Base-by-base conservation (phyloP, 2,113 vertebrate species). In the Sarotherodon lohbergeri region DNA sequence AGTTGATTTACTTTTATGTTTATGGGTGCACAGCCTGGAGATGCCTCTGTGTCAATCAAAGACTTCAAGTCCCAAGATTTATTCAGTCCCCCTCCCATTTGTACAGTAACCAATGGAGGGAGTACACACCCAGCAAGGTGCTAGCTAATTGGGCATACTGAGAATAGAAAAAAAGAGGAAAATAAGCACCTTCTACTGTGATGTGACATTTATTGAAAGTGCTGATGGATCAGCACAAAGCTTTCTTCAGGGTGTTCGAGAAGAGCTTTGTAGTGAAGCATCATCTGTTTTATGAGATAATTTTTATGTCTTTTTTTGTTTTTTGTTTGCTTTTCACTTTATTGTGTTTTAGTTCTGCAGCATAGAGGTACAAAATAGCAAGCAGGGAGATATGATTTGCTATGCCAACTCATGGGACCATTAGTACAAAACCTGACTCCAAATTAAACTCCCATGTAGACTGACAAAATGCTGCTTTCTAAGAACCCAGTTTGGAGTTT, bases 71-170 rank as follows among this genome's bases (percentile, higher is more conserved):
- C 82, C 82, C 34, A 63, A 81, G 80, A 88, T 82, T 71, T 90
- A 91, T 91, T 92, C 88, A 79, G 48, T 52, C 79, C 81, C 39
- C 50, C 76, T 86, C 85, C 84, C 78, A 82, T 79, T 68, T 84
- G 73, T 86, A 83, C 63, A 84, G 80, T 89, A 91, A 85, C 90
- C 92, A 93, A 90, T 92, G 66, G 89, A 82, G 84, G 84, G 56
- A 84, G 84, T 54, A 81, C 86, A 86, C 52, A 52, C 78, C 81
- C 89, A 88, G 89, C 82, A 59, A 90, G 89, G 84, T 86, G 80
- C 90, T 81, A 12, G 73, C 89, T 94, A 93, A 93, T 94, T 94
- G 90, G 90, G 79, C 61, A 90, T 68, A 90, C 81, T 92, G 90
- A 89, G 88, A 91, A 78, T 88, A 90, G n/a, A 63, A 81, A 86